Evolutionary conservation across 2,113 vertebrate genomes (phyloP).

Genomic region (Theropithecus gelada): DNA sequence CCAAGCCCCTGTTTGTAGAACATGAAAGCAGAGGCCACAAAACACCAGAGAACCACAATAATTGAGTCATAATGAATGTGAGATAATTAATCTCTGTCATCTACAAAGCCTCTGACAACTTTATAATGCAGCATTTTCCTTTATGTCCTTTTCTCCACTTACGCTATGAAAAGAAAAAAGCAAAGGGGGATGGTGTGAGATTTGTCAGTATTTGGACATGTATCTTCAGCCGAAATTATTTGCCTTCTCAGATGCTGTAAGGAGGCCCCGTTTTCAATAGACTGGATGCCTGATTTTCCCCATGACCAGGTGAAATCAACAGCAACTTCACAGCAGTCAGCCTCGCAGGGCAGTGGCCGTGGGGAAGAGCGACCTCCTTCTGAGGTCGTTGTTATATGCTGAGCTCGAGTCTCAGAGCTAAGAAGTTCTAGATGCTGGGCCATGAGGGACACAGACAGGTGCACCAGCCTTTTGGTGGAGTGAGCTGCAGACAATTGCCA

Average conservation of each 20-base stretch:
- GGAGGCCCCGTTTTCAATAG: neutral
- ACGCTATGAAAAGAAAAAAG: neutral
- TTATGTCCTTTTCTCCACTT: neutral
- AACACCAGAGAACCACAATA: neutral
- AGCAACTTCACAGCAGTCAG: neutral
- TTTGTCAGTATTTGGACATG: too few relatives aligned
- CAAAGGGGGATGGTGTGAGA: neutral
- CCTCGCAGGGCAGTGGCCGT: accelerated
- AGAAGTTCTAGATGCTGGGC: neutral
- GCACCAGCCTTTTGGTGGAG: neutral
- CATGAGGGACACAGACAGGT: neutral
- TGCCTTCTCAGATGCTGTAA: neutral
- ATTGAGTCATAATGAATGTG: neutral
- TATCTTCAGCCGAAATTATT: neutral
- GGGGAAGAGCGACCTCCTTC: neutral
- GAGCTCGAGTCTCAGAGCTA: too few relatives aligned
- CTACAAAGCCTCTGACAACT: neutral
- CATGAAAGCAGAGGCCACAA: neutral
- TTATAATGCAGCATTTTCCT: neutral
- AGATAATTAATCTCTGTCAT: neutral
- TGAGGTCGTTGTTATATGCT: neutral
- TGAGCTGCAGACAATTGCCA: accelerated
- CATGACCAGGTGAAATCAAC: accelerated
- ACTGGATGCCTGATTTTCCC: neutral
- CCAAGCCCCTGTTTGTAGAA: neutral